These are phyloP conservation scores for Neoscelio sp. DNA, from an alignment of 2,888 invertebrate species.

Conservation along the genomic window DNA sequence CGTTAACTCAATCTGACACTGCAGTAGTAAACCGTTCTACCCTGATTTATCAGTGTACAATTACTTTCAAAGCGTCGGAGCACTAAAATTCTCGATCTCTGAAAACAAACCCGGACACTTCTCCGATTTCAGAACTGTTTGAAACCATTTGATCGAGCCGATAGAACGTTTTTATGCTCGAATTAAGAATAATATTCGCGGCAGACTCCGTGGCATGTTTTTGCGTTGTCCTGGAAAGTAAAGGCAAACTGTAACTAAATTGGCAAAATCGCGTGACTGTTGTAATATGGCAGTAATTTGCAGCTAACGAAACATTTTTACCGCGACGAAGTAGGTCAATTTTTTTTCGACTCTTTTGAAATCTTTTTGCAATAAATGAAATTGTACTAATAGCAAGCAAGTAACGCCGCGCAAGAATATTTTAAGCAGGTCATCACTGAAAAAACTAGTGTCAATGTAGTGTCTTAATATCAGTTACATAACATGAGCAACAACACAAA, in stretches of 20 bases:
- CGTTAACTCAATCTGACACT: conserved; percentile 29
- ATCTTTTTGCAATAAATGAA: conserved; percentile 47
- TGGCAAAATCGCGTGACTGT: conserved; percentile 66
- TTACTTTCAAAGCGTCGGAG: conserved; percentile 12
- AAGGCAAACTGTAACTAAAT: conserved; percentile 58
- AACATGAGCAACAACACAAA: too few relatives aligned
- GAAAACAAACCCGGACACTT: conserved; percentile 5
- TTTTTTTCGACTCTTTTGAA: conserved; percentile 59
- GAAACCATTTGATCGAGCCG: conserved; percentile 5
- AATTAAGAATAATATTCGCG: conserved; percentile 39
- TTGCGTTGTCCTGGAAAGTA: conserved; percentile 50
- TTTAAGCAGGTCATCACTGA: too few relatives aligned
- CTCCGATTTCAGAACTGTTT: background rate
- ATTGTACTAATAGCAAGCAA: conserved; percentile 15
- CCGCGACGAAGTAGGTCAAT: conserved; percentile 55
- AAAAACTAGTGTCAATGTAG: too few relatives aligned
- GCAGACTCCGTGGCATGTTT: conserved; percentile 25
- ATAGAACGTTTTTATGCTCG: conserved; percentile 22
- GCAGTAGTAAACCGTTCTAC: conserved; percentile 34
- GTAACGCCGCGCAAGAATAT: background rate
- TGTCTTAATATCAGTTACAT: conserved; percentile 26
- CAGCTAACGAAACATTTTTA: conserved; percentile 57
- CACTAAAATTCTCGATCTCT: conserved; percentile 8
- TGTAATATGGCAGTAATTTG: conserved; percentile 62
- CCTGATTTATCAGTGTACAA: conserved; percentile 44